Percentiles rank a stretch among this genome's conserved stretches.
Conservation (phyloP, 2,888 invertebrate genomes). For the Yponomeuta sedellus region DNA sequence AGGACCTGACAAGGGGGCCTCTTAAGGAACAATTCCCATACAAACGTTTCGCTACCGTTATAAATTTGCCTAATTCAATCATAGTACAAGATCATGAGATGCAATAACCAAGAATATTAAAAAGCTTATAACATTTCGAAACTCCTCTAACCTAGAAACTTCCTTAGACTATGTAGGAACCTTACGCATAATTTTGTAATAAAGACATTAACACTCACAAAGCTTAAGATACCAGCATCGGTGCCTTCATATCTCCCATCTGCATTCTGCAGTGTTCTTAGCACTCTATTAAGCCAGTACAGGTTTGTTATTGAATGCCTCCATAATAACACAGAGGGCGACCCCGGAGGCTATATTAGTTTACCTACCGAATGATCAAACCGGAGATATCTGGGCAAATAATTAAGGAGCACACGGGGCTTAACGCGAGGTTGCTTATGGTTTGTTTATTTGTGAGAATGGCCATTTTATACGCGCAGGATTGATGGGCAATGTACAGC, state of each 20-base stretch:
- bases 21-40: too few species aligned
- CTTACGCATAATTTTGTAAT: too few species aligned
- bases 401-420: conserved; percentile 15
- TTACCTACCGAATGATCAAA: conserved; percentile 14
- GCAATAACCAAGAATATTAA: too few species aligned
- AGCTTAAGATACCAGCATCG: neutral
- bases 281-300: conserved; percentile 56
- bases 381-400: conserved; percentile 8
- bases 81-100: too few species aligned
- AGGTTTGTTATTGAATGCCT: conserved; percentile 44
- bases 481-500: neutral
- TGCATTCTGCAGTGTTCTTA: conserved; percentile 37
- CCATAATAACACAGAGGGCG: conserved; percentile 51
- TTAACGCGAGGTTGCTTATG: conserved; percentile 25
- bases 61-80: too few species aligned
- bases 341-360: conserved; percentile 51
- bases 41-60: too few species aligned
- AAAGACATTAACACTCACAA: too few species aligned
- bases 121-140: too few species aligned
- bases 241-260: conserved; percentile 12
- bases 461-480: neutral
- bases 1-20: too few species aligned
- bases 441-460: conserved; percentile 19
- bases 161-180: too few species aligned
- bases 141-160: too few species aligned